Evolutionary conservation across 2,113 vertebrate genomes (phyloP).

Genomic region (Corvus moneduloides): DNA sequence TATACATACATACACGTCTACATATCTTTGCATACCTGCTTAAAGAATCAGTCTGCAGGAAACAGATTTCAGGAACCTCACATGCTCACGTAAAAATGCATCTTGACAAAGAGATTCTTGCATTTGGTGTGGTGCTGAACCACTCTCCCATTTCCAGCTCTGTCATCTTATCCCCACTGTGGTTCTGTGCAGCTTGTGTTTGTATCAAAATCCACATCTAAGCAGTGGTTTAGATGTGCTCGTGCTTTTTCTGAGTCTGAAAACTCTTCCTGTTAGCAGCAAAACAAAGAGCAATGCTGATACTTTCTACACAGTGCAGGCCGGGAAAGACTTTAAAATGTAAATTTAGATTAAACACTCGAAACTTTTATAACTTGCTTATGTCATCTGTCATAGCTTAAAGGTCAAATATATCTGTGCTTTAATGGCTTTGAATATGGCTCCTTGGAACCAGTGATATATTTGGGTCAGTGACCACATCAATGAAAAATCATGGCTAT

Average conservation of each 20-base stretch:
- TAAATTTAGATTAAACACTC: background rate
- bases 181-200: background rate
- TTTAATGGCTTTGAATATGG: background rate
- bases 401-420: background rate
- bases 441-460: background rate
- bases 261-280: background rate
- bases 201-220: background rate
- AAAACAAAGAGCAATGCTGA: background rate
- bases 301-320: background rate
- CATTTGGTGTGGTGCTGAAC: background rate
- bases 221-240: background rate
- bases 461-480: background rate
- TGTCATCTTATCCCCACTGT: fast-evolving
- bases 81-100: background rate
- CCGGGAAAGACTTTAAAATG: background rate
- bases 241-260: background rate
- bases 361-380: background rate
- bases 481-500: background rate
- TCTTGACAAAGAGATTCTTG: background rate
- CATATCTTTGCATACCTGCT: background rate
- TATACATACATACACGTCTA: fast-evolving
- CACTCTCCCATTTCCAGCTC: background rate
- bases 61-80: background rate
- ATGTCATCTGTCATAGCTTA: background rate
- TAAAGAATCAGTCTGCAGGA: background rate